A percentile compares a stretch with the other conserved stretches of the same genome.
Conservation (phyloP, 2,888 invertebrate species). For the Pollenia labialis region DNA sequence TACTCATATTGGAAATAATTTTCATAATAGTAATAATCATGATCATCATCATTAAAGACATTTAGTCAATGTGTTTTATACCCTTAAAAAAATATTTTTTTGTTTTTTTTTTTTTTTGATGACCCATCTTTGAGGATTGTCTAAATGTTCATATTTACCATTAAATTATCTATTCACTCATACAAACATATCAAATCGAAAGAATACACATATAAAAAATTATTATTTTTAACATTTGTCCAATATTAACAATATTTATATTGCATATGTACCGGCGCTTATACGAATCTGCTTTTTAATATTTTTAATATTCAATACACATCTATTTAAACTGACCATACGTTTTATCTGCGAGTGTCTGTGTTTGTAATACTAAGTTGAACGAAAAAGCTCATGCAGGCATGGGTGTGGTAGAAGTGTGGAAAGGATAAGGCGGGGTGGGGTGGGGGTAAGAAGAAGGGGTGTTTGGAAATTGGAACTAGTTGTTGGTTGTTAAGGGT, state of each 20-base stretch:
- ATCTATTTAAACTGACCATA: constrained; percentile 73
- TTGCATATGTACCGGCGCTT: constrained; percentile 42
- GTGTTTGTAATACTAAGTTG: constrained; percentile 42
- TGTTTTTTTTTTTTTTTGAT: constrained; percentile 26
- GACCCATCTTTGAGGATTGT: constrained; percentile 62
- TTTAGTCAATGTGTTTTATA: constrained; percentile 70
- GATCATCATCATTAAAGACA: constrained; percentile 53
- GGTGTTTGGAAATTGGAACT: constrained; percentile 18
- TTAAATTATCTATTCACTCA: constrained; percentile 65
- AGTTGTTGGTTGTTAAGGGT: constrained; percentile 50
- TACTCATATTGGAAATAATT: constrained; percentile 52
- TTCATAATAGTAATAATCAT: constrained; percentile 63
- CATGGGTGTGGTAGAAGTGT: neutral
- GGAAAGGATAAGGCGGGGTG: neutral
- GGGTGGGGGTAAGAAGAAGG: neutral
- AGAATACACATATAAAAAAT: constrained; percentile 37
- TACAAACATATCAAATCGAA: neutral
- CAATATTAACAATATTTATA: constrained; percentile 58
- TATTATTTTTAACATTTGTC: constrained; percentile 65
- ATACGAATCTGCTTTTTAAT: neutral
- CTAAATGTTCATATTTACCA: constrained; percentile 72
- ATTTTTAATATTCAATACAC: constrained; percentile 73
- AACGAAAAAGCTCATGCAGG: constrained; percentile 21
- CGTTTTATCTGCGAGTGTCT: constrained; percentile 58
- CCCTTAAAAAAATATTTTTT: constrained; percentile 14